Evolutionary conservation across 2,797 vertebrate species (phyloP).

Genomic region (Chrysocyon brachyurus): DNA sequence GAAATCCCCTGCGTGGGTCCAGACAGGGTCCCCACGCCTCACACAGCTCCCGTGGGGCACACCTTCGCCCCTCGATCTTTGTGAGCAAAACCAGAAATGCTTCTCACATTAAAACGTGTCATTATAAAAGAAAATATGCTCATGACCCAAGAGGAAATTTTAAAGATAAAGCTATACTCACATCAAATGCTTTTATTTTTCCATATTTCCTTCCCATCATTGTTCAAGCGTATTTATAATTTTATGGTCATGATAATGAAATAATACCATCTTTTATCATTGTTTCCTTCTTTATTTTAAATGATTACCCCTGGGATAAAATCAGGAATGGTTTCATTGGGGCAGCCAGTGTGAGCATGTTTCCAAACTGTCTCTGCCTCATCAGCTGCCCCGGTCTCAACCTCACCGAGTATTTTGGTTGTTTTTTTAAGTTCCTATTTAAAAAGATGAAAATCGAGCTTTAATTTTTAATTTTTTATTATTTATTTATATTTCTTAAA

Average conservation of each 20-base stretch:
- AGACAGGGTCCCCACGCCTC: accelerated
- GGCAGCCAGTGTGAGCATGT: not conserved
- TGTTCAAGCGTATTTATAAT: not conserved
- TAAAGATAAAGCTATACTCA: not conserved
- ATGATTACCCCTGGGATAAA: not conserved
- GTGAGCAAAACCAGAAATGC: not conserved
- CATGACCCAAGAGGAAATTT: not conserved
- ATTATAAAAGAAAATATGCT: not conserved
- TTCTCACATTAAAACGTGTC: not conserved
- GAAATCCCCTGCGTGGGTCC: accelerated
- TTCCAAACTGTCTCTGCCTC: not conserved
- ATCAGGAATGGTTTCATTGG: not conserved
- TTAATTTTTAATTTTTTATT: not conserved
- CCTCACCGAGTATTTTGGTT: not conserved
- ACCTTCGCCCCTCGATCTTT: accelerated
- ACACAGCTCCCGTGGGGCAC: accelerated
- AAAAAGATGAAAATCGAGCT: not conserved
- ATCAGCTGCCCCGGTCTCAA: not conserved
- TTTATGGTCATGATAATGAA: no score
- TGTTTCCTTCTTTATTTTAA: not conserved
- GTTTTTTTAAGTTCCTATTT: not conserved
- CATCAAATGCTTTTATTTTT: not conserved
- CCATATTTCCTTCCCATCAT: not conserved
- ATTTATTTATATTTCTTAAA: not conserved
- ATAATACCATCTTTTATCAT: not conserved